Percentiles rank a stretch among this genome's conserved stretches.
phyloP scores from a whole-genome alignment of 1,140 invertebrate species.

The Drosophila nikananu region DNA sequence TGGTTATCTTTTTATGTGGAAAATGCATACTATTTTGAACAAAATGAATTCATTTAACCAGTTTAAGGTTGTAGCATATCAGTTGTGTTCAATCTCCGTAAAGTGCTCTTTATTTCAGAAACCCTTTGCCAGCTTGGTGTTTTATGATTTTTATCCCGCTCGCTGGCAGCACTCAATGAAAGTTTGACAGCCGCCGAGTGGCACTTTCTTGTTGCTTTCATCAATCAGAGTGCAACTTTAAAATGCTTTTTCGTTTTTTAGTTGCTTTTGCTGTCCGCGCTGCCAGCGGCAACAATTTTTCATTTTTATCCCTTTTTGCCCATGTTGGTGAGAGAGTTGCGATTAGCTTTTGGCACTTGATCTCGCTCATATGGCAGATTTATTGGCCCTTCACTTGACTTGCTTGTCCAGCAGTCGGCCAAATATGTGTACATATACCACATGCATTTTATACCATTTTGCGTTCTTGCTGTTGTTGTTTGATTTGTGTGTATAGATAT shows the following conservation, averaged over 20 bases:
- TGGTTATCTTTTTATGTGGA: background rate
- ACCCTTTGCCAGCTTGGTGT: constrained; percentile 8
- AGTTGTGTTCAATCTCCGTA: background rate
- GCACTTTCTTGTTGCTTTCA: constrained; percentile 47
- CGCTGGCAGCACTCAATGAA: constrained; percentile 5
- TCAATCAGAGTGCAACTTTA: constrained; percentile 64
- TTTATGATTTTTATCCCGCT: constrained; percentile 11
- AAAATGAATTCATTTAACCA: background rate
- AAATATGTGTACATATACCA: constrained; percentile 1
- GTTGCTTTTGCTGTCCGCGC: constrained; percentile 14
- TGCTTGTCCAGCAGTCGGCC: constrained; percentile 47
- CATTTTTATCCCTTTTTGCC: constrained; percentile 41
- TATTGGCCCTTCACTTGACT: constrained; percentile 50
- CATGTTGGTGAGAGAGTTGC: constrained; percentile 46
- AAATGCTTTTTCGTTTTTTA: constrained; percentile 24
- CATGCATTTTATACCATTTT: constrained; percentile 52
- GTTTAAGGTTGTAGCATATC: background rate
- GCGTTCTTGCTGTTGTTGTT: constrained; percentile 40
- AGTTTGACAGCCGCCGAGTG: constrained; percentile 50
- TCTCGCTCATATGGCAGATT: constrained; percentile 57
- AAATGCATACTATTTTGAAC: background rate
- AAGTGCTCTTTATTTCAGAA: constrained; percentile 15
- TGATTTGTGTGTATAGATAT: constrained; percentile 31
- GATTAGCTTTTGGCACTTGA: constrained; percentile 71
- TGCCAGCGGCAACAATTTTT: constrained; percentile 60